These are phyloP conservation scores for Melanostigma gelatinosum DNA, from an alignment of 2,113 vertebrate species.

Conservation along the genomic window DNA sequence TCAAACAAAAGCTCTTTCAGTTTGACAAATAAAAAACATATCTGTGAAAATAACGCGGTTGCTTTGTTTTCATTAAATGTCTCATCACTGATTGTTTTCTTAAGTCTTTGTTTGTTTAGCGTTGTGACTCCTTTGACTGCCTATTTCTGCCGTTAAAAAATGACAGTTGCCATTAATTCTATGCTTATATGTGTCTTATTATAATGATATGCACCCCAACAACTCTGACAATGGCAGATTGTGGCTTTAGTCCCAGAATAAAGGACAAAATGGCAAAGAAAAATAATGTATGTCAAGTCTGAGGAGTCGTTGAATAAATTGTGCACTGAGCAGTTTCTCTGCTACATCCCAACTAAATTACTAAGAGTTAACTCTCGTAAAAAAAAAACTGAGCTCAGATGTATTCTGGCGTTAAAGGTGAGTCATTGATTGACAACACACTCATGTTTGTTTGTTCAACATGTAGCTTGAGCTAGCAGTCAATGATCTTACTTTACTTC, in stretches of 20 bases:
- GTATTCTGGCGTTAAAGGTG: not conserved
- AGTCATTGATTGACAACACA: not conserved
- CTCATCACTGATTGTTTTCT: not conserved
- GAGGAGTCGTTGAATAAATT: not conserved
- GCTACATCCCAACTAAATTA: not conserved
- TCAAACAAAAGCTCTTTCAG: conserved; percentile 79
- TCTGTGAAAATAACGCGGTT: conserved; percentile 74
- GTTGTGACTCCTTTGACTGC: not conserved
- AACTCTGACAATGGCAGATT: not conserved
- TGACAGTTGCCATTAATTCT: not conserved
- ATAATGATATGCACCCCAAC: not conserved
- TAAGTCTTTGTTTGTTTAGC: not conserved
- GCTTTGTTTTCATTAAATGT: conserved; percentile 31
- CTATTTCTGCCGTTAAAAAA: not conserved
- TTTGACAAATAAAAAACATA: conserved; percentile 85
- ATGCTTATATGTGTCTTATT: not conserved
- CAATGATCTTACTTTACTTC: not conserved
- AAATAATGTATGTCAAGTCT: not conserved
- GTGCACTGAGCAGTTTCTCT: not conserved
- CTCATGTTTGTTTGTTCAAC: not conserved
- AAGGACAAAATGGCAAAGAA: not conserved
- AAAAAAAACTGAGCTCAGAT: not conserved
- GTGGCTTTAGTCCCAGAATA: not conserved
- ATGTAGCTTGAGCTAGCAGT: not conserved
- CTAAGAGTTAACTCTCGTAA: not conserved